phyloP scores from a whole-genome alignment of 2,888 invertebrate species.

The Tenthredo notha region DNA sequence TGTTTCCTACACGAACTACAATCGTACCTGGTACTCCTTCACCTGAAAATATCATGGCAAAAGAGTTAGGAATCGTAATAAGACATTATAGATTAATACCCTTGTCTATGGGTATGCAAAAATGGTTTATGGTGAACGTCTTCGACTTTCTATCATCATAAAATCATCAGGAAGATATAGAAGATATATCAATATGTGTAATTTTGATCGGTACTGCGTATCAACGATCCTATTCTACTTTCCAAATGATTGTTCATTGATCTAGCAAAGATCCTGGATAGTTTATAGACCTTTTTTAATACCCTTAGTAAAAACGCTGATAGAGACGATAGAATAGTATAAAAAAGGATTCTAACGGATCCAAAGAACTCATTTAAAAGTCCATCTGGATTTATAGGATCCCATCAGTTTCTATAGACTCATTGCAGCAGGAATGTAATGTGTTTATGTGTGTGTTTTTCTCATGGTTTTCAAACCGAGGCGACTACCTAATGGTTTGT shows the following conservation, averaged over 20 bases:
- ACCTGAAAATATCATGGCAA: slow-evolving; percentile 80
- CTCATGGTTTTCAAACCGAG: too few relatives aligned
- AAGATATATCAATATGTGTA: not conserved
- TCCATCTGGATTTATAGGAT: too few relatives aligned
- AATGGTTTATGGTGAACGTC: not conserved
- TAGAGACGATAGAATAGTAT: too few relatives aligned
- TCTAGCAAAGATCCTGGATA: too few relatives aligned
- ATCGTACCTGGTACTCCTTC: slow-evolving; percentile 90
- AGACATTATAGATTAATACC: not conserved
- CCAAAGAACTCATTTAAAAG: too few relatives aligned
- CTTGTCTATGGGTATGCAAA: not conserved
- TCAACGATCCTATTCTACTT: not conserved
- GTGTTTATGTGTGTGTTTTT: too few relatives aligned
- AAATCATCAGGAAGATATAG: not conserved
- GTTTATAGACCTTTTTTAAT: too few relatives aligned
- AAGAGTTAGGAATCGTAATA: not conserved
- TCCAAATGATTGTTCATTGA: not conserved
- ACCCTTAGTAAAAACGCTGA: too few relatives aligned
- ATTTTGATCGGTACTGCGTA: not conserved
- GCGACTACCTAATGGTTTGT: not conserved
- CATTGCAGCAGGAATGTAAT: too few relatives aligned
- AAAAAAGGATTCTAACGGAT: too few relatives aligned
- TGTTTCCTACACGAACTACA: slow-evolving; percentile 94
- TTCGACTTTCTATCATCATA: not conserved
- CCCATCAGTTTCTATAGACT: too few relatives aligned